Base-by-base conservation (phyloP, 2,888 invertebrate species). In the Orthosia gothica region DNA sequence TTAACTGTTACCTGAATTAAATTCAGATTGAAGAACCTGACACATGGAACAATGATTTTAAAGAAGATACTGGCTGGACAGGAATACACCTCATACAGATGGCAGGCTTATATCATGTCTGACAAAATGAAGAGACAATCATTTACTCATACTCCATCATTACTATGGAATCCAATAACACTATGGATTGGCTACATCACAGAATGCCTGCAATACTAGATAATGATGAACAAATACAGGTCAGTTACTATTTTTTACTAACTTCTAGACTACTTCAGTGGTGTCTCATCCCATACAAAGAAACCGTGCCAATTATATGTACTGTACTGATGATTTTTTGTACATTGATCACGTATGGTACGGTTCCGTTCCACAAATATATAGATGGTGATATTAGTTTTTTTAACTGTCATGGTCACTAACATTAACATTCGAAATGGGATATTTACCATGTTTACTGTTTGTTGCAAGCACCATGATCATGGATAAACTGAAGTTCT, bases 151-250 rank as follows among this genome's bases (percentile, higher is more conserved):
- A 98, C 91, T 97, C 98, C 61, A 96, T 98, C 3, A 97, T 99
- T 63, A 99, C 99, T 20, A 98, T 98, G 96, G 98, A 98, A 59
- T 97, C 98, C 0, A 97, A 97, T 81, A 92, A 96, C 54, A 96
- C 97, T 20, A 91, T 98, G 81, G 96, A 97, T 50, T 98, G 98
- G 98, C 94, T 98, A 67, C 98, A 98, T 94, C 97, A 98, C 88
- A 97, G 98, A 89, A 98, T 98, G 97, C 98, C 98, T 73, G 98
- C 98, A n/a, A 97, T 98, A 87, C 95, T 99, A 61, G 97, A 97
- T 72, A 97, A 97, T 50, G 97, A 98, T 55, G 95, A 97, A 87
- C 97, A 98, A 91, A 96, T 98, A 81, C 92, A 97, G 87, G 98
- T 98, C 88, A 90, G 93, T 91, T 55, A 40, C 32, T 9, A 40